These are phyloP conservation scores for Podarcis siculus DNA, from an alignment of 2,797 vertebrate genomes.

Conservation along the genomic window DNA sequence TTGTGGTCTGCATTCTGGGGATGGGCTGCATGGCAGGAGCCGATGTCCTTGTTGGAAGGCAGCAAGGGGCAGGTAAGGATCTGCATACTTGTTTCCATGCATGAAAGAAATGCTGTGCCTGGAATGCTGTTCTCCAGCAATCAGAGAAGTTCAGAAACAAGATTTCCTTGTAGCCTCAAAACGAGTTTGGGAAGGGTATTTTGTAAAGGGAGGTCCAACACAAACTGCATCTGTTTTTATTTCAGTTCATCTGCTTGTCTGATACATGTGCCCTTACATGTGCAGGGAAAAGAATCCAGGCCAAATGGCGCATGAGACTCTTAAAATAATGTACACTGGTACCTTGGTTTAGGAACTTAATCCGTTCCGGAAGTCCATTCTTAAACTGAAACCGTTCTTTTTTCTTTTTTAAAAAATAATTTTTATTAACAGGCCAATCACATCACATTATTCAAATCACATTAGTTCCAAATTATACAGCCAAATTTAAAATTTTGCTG, in stretches of 20 bases:
- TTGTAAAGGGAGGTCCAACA: background rate
- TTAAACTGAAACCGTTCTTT: too few species aligned
- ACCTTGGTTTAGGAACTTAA: too few species aligned
- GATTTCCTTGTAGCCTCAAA: background rate
- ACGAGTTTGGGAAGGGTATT: background rate
- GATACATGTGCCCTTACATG: background rate
- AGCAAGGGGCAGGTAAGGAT: conserved; percentile 89
- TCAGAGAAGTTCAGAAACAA: background rate
- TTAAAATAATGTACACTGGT: background rate
- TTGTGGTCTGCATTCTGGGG: conserved; percentile 91
- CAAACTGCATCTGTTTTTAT: background rate
- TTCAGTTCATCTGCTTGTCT: background rate
- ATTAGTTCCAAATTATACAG: too few species aligned
- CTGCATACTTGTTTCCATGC: background rate
- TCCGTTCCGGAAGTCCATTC: too few species aligned
- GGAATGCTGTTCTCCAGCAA: background rate
- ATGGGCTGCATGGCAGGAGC: conserved; percentile 95
- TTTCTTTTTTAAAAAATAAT: too few species aligned
- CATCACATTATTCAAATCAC: too few species aligned
- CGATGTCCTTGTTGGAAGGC: conserved; percentile 89
- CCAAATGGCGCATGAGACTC: background rate
- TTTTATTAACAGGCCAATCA: too few species aligned
- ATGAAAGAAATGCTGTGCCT: background rate
- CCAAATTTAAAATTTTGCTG: too few species aligned
- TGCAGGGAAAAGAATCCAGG: background rate